Evolutionary conservation across 2,113 vertebrate species (phyloP).

Genomic region (Eubucco bourcierii): DNA sequence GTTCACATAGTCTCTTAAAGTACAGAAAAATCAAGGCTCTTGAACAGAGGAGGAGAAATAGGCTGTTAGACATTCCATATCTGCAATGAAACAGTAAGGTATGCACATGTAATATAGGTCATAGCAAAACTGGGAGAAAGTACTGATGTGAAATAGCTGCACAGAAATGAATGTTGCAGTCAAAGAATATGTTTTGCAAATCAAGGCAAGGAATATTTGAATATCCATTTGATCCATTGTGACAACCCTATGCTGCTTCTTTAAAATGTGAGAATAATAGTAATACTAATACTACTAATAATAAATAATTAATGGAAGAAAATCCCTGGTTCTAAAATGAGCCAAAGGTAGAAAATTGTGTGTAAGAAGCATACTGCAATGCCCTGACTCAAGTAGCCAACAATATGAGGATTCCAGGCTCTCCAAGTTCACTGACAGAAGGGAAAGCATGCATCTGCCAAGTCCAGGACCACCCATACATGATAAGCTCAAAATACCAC

Average conservation of each 20-base stretch:
- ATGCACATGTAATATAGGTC: not conserved
- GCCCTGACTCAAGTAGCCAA: not conserved
- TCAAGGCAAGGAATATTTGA: not conserved
- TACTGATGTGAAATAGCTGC: accelerated
- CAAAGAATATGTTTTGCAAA: not conserved
- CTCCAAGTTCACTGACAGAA: not conserved
- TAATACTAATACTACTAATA: not conserved
- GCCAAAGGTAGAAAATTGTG: not conserved
- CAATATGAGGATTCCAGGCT: not conserved
- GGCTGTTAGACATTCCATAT: not conserved
- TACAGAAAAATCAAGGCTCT: not conserved
- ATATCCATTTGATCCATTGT: not conserved
- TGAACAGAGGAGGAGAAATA: not conserved
- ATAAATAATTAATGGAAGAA: not conserved
- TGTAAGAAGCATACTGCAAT: not conserved
- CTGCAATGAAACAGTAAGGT: not conserved
- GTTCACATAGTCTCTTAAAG: not conserved
- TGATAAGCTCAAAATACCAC: not conserved
- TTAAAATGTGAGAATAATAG: not conserved
- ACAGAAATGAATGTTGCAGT: accelerated
- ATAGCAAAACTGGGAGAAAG: accelerated
- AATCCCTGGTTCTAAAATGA: not conserved
- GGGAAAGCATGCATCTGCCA: not conserved
- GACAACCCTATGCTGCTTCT: not conserved
- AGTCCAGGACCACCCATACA: not conserved